Evolutionary conservation across 92 coral and sea anemone genomes (phyloP).

Genomic region (Palythoa grandiflora): DNA sequence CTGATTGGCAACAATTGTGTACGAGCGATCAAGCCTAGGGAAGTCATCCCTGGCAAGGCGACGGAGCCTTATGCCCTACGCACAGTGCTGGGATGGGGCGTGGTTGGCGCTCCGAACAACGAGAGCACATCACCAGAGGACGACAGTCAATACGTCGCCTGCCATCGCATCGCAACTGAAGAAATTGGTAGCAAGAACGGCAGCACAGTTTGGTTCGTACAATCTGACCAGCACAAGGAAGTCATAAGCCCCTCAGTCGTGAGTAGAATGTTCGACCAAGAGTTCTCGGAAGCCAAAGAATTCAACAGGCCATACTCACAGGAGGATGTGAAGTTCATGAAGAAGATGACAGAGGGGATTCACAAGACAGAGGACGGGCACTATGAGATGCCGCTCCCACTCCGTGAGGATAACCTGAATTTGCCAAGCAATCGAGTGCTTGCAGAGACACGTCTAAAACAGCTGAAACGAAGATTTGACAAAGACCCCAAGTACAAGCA

Average conservation of each 20-base stretch:
- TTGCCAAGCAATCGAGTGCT: background rate
- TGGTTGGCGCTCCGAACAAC: constrained; percentile 57
- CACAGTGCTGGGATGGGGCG: constrained; percentile 61
- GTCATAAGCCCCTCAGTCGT: constrained; percentile 19
- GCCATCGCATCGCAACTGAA: constrained; percentile 33
- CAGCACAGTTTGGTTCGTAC: background rate
- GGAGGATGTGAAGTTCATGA: constrained; percentile 62
- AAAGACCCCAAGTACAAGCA: background rate
- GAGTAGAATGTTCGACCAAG: constrained; percentile 58
- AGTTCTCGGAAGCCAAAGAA: constrained; percentile 47
- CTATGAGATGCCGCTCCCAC: background rate
- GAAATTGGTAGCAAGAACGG: background rate
- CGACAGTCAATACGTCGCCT: background rate
- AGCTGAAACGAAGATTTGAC: background rate
- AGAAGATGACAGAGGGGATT: constrained; percentile 14
- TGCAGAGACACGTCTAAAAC: background rate
- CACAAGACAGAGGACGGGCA: constrained; percentile 3
- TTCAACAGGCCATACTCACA: constrained; percentile 30
- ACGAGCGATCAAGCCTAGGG: constrained; percentile 50
- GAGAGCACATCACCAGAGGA: background rate
- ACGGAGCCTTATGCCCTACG: constrained; percentile 29
- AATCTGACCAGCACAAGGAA: constrained; percentile 51
- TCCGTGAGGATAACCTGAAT: background rate
- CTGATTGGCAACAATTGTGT: constrained; percentile 73
- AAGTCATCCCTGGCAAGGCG: too few species aligned